These are phyloP conservation scores for Champsocephalus esox DNA, from an alignment of 2,797 vertebrate species.

Conservation along the genomic window DNA sequence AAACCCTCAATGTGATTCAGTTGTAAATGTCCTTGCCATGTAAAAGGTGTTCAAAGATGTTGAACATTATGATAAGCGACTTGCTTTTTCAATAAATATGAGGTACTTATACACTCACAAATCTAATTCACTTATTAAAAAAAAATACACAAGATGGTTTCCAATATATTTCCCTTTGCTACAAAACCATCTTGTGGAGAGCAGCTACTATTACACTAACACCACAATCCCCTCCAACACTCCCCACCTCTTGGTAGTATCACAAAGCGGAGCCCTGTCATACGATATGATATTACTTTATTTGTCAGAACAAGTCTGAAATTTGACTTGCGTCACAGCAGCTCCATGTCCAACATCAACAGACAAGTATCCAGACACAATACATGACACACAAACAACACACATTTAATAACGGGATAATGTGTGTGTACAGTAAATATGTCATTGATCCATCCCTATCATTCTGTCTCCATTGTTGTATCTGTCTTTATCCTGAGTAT, in stretches of 20 bases:
- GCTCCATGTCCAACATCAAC: no score
- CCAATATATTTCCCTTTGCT: no score
- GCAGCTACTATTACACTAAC: no score
- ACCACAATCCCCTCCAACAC: not conserved
- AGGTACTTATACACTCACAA: no score
- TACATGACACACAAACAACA: no score
- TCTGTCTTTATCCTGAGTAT: slow-evolving; percentile 17
- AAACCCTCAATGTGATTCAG: not conserved
- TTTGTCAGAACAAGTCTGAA: no score
- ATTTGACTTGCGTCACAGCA: no score
- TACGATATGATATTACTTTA: no score
- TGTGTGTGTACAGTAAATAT: slow-evolving; percentile 9
- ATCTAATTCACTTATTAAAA: no score
- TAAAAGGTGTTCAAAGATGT: slow-evolving; percentile 7
- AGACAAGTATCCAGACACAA: no score
- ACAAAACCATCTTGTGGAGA: no score
- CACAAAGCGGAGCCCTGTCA: not conserved
- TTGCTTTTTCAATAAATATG: not conserved
- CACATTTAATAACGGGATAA: not conserved
- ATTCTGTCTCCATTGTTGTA: slow-evolving; percentile 7
- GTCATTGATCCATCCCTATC: slow-evolving; percentile 5
- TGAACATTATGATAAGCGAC: not conserved
- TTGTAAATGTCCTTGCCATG: slow-evolving; percentile 22
- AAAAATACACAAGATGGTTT: no score
- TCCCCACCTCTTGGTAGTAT: not conserved